Evolutionary conservation across 2,113 vertebrate species (phyloP).

Genomic region (Amia ocellicauda): DNA sequence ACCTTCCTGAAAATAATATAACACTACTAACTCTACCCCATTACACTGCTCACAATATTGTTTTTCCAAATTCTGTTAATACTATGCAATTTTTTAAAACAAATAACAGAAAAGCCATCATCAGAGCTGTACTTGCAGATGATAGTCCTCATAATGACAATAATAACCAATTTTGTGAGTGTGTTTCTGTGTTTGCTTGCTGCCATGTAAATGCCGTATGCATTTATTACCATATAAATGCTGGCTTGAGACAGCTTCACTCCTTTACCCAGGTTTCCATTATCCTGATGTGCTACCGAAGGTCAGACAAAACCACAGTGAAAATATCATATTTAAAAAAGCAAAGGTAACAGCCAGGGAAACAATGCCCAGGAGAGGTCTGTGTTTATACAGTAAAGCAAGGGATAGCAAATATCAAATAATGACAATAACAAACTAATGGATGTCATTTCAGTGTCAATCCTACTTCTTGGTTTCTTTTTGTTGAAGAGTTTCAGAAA

Average conservation of each 20-base stretch:
- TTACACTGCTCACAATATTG: no score
- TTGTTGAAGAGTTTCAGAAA: no score
- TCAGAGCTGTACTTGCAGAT: background rate
- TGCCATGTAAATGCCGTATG: background rate
- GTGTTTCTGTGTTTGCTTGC: no score
- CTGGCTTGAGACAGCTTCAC: background rate
- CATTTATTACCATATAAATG: background rate
- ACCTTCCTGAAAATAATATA: no score
- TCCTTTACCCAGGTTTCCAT: background rate
- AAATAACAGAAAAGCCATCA: background rate
- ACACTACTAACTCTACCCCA: no score
- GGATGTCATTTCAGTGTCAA: background rate
- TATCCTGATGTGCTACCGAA: constrained; percentile 6
- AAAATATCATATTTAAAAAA: constrained; percentile 23
- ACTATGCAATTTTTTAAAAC: background rate
- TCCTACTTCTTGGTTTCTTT: constrained; percentile 2
- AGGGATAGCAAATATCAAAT: constrained; percentile 15
- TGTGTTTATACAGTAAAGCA: constrained; percentile 13
- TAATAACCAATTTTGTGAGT: background rate
- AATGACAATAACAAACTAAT: background rate
- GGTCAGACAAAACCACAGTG: constrained; percentile 8
- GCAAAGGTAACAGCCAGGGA: constrained; percentile 16
- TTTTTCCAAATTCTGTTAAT: background rate
- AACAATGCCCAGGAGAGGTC: constrained; percentile 8
- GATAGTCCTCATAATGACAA: background rate